These are phyloP conservation scores for Pseudococcus longispinus DNA, from an alignment of 2,888 invertebrate species.

Conservation along the genomic window DNA sequence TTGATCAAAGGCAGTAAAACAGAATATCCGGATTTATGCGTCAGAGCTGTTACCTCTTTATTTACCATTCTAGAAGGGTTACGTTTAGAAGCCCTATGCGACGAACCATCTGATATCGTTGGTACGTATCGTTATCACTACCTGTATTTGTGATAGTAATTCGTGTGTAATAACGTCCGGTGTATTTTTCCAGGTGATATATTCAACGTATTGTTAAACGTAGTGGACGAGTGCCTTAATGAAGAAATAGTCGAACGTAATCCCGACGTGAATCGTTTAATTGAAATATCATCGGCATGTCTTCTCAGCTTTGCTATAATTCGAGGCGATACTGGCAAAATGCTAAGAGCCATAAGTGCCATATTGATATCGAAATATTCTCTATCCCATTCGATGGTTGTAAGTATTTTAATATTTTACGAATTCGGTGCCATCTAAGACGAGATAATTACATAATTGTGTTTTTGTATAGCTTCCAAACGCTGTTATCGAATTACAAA, in stretches of 20 bases:
- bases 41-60: constrained; percentile 84
- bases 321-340: constrained; percentile 89
- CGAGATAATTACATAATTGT: constrained; percentile 31
- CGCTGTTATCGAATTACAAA: constrained; percentile 83
- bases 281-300: constrained; percentile 82
- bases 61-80: constrained; percentile 91
- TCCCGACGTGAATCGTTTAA: constrained; percentile 14
- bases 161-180: background rate
- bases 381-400: constrained; percentile 81
- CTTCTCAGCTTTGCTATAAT: constrained; percentile 91
- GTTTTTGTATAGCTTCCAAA: constrained; percentile 74
- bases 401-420: constrained; percentile 61
- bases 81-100: constrained; percentile 82
- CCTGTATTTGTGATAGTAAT: background rate
- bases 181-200: constrained; percentile 72
- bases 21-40: constrained; percentile 84
- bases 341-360: constrained; percentile 84
- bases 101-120: constrained; percentile 79
- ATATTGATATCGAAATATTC: constrained; percentile 84
- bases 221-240: constrained; percentile 63
- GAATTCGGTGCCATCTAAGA: background rate
- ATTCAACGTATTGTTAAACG: constrained; percentile 82
- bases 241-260: background rate
- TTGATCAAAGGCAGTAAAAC: constrained; percentile 86
- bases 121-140: constrained; percentile 63